Conservation (phyloP, 2,113 vertebrate species). For the Plecturocebus donacophilus region DNA sequence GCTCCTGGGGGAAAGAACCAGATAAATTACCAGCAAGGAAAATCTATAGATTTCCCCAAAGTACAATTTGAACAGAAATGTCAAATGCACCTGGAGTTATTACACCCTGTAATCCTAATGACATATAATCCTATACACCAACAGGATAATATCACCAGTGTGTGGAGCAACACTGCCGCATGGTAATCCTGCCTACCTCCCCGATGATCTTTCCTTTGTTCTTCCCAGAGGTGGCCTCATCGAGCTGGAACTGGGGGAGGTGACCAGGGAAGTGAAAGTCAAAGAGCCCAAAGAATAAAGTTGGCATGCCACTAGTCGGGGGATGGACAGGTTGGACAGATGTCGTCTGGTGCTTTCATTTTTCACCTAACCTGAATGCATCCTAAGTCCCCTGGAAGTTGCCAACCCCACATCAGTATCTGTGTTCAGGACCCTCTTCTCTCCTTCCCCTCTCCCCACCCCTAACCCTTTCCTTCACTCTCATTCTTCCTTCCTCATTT, state of each 20-base stretch:
- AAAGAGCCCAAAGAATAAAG: background rate
- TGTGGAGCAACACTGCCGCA: accelerated
- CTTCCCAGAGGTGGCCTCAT: background rate
- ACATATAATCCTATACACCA: background rate
- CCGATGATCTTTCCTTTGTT: background rate
- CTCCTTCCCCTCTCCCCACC: background rate
- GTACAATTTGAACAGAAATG: background rate
- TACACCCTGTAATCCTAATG: background rate
- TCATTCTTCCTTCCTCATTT: background rate
- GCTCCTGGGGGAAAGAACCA: background rate
- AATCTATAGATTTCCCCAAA: background rate
- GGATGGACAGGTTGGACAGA: background rate
- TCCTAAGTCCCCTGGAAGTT: background rate
- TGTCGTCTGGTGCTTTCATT: background rate
- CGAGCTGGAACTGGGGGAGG: background rate
- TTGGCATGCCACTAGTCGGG: background rate
- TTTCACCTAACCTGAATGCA: background rate
- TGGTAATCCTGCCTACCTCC: background rate
- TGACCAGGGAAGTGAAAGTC: background rate
- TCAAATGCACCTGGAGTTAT: background rate
- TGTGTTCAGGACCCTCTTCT: background rate
- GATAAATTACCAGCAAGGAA: background rate
- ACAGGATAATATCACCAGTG: accelerated
- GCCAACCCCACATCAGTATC: background rate
- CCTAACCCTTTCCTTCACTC: background rate